Base-by-base conservation (phyloP, 2,888 invertebrate genomes). In the Drosophila meridiana region DNA sequence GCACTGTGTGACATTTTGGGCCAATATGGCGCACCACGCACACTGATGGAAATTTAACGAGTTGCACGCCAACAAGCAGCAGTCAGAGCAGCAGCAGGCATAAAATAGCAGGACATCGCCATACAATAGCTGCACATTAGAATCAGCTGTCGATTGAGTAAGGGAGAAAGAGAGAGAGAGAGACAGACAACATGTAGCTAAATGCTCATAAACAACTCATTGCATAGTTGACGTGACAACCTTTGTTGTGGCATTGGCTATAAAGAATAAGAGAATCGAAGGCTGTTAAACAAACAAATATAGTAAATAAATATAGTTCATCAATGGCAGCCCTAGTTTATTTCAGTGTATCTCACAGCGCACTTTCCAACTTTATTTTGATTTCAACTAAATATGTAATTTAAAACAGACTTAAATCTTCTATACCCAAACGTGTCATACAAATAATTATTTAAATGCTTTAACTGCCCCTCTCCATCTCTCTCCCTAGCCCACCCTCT, bases 11-110 rank as follows among this genome's bases (percentile, higher is more conserved):
- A 88, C 86, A 88, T 76, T 86, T 87, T 61, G 70, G 78, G 69
- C 69, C 90, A 90, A 87, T 87, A 85, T 90, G 90, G 78, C 76
- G 83, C 83, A 74, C 74, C 66, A 83, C 86, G 62, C 79, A 77
- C 76, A 73, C 82, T 89, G 90, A 89, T 89, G 90, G 88, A 85
- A 82, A 87, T 89, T 87, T 89, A 89, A 89, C 87, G 89, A 90
- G 87, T 87, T 78, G 67, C 76, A 69, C 79, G 69, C 69, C 75
- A 76, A 66, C 68, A 60, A 30, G 53, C 8, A 38, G 52, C 28
- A 60, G 7, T 14, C 26, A n/a, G 28, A 61, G 8, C 14, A n/a
- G 56, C 30, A 56, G 9, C 14, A 28, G 30, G 62, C 60, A 58
- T 56, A 9, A 61, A 69, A 38, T 40, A 48, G 26, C 45, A 42